Evolutionary conservation across 2,113 vertebrate genomes (phyloP).

Genomic region (Siniperca chuatsi): DNA sequence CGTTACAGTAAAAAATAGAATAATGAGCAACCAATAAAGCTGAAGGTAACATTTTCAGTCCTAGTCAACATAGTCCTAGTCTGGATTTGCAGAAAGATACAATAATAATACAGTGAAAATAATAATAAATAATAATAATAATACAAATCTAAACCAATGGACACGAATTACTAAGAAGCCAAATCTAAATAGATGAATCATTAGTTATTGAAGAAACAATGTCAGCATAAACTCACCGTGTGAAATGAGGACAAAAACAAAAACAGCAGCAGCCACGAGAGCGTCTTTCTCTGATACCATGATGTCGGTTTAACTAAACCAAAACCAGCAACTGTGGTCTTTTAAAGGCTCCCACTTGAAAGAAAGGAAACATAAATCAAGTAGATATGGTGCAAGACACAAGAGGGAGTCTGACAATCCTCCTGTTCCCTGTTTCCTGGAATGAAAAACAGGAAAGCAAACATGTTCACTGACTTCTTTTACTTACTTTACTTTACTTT

Average conservation of each 20-base stretch:
- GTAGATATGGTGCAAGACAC: conserved; percentile 45
- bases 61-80: background rate
- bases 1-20: background rate
- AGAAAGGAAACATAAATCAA: conserved; percentile 62
- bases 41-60: background rate
- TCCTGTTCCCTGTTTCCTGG: conserved; percentile 39
- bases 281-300: conserved; percentile 48
- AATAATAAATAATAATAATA: background rate
- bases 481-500: background rate
- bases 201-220: background rate
- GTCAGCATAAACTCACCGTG: conserved; percentile 56
- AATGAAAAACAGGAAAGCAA: conserved; percentile 59
- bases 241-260: conserved; percentile 54
- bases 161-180: background rate
- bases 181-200: background rate
- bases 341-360: conserved; percentile 49
- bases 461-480: background rate
- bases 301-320: conserved; percentile 3
- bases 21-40: background rate
- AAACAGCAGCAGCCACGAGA: conserved; percentile 36
- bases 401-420: conserved; percentile 37
- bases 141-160: background rate
- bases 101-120: background rate
- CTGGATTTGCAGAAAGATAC: background rate
- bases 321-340: background rate